phyloP scores from a whole-genome alignment of 2,113 vertebrate species.

The Sakesphorus luctuosus region DNA sequence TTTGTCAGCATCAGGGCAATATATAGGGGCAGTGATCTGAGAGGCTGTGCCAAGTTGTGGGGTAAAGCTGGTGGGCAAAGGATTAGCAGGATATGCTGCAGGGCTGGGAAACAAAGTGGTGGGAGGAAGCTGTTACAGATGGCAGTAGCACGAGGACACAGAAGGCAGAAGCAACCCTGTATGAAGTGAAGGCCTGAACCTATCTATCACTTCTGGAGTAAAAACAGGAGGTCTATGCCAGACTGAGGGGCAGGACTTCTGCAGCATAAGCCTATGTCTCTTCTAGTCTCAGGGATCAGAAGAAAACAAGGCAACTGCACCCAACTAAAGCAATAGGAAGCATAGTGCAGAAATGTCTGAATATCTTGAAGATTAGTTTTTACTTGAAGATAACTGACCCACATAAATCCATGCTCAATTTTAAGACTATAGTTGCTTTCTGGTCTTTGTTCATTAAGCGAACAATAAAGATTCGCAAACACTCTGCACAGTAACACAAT shows the following conservation, averaged over 20 bases:
- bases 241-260: not conserved
- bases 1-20: not conserved
- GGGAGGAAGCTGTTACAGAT: not conserved
- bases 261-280: not conserved
- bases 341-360: not conserved
- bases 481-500: not conserved
- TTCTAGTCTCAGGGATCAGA: not conserved
- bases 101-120: not conserved
- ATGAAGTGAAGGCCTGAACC: not conserved
- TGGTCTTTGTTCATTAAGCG: not conserved
- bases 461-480: not conserved
- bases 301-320: not conserved
- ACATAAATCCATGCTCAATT: not conserved
- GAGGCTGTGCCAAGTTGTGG: not conserved
- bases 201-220: not conserved
- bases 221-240: not conserved
- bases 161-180: not conserved
- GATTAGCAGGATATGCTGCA: not conserved
- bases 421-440: not conserved
- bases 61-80: not conserved
- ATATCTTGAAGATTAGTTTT: not conserved
- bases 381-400: not conserved
- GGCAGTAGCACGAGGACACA: too few species aligned
- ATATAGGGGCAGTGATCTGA: not conserved
- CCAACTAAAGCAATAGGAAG: not conserved